Conservation (phyloP, 2,113 vertebrate genomes). For the Litocranius walleri region DNA sequence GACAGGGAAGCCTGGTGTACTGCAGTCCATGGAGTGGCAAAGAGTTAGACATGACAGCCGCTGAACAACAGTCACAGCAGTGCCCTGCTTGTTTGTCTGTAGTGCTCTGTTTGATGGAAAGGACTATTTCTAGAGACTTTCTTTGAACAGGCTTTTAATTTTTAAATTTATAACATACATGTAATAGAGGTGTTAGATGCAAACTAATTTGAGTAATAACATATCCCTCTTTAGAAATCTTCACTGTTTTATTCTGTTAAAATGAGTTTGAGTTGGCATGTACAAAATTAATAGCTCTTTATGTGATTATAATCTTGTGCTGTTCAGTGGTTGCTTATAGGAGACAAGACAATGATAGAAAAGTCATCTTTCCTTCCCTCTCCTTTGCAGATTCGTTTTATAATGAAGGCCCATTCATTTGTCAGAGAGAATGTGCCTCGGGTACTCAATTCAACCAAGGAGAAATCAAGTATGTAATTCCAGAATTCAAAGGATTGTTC, state of each 20-base stretch:
- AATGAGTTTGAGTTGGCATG: background rate
- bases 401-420: conserved; percentile 96
- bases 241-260: background rate
- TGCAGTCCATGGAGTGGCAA: background rate
- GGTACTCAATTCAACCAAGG: conserved; percentile 82
- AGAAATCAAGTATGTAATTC: conserved; percentile 84
- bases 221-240: background rate
- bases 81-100: background rate
- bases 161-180: background rate
- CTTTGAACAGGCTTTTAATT: background rate
- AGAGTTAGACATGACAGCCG: background rate
- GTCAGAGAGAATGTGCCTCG: conserved; percentile 91
- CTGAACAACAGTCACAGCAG: background rate
- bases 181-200: background rate
- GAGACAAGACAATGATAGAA: background rate
- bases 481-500: background rate
- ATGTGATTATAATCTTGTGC: background rate
- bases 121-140: background rate
- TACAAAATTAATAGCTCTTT: conserved; percentile 1
- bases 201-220: background rate
- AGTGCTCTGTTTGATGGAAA: background rate
- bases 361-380: background rate
- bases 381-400: conserved; percentile 87
- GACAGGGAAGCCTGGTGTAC: background rate
- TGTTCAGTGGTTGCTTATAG: background rate